Evolutionary conservation across 1,140 invertebrate genomes (phyloP).

Genomic region (Potamilus streckersoni): DNA sequence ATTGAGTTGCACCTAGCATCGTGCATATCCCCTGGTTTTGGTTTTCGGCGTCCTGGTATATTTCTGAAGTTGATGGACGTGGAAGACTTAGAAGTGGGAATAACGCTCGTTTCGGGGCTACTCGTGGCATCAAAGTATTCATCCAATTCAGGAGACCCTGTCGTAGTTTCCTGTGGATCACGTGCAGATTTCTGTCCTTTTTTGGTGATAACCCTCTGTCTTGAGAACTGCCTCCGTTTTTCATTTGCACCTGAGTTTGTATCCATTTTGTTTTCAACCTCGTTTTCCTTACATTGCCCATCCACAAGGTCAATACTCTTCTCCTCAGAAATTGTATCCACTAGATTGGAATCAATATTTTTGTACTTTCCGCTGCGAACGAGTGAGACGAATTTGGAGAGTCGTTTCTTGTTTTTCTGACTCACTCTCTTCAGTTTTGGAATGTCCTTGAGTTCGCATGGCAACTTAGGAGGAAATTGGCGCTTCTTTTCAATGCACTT

Average conservation of each 20-base stretch:
- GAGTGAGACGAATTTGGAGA: conserved; percentile 32
- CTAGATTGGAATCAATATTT: conserved; percentile 22
- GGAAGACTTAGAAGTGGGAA: background rate
- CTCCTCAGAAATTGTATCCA: conserved; percentile 5
- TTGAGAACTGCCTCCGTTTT: conserved; percentile 4
- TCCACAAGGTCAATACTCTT: background rate
- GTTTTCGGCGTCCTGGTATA: conserved; percentile 14
- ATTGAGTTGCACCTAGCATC: conserved; percentile 38
- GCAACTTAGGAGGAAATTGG: conserved; percentile 26
- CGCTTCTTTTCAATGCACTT: conserved; percentile 52
- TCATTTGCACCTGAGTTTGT: background rate
- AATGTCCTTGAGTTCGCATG: conserved; percentile 35
- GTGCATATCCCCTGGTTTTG: conserved; percentile 21
- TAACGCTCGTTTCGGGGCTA: background rate
- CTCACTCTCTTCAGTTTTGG: conserved; percentile 33
- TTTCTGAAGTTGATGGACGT: conserved; percentile 2
- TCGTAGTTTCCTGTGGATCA: background rate
- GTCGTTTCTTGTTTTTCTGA: conserved; percentile 33
- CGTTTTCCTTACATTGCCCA: background rate
- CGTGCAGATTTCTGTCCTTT: background rate
- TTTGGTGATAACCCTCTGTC: background rate
- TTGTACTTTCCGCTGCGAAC: conserved; percentile 29
- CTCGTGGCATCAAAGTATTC: background rate
- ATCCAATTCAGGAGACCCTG: background rate
- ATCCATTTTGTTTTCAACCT: background rate